Percentiles rank a stretch among this genome's conserved stretches.
Evolutionary conservation across 2,797 vertebrate species (phyloP).

Genomic region (Hyperoplus lanceolatus): DNA sequence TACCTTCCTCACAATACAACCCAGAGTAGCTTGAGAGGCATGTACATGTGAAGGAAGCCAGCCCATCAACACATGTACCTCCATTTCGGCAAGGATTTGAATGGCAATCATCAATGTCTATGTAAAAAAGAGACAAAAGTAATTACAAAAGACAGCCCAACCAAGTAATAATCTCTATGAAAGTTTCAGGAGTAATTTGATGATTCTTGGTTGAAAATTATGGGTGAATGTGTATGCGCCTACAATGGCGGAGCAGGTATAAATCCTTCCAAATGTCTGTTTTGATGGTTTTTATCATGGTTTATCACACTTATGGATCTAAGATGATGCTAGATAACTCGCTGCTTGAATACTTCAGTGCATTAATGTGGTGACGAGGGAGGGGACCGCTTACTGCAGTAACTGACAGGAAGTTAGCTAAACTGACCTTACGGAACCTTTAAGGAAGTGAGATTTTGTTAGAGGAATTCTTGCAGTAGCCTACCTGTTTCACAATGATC

Average conservation of each 20-base stretch:
- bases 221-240: too few relatives aligned
- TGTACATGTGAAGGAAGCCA: constrained; percentile 91
- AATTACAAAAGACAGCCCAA: constrained; percentile 2
- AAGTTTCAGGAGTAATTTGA: neutral
- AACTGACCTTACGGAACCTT: too few relatives aligned
- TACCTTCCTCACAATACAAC: constrained; percentile 94
- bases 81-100: constrained; percentile 96
- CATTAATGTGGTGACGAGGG: too few relatives aligned
- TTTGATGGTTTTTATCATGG: too few relatives aligned
- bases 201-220: neutral
- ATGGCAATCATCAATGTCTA: constrained; percentile 97
- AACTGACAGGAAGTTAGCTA: too few relatives aligned
- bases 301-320: too few relatives aligned
- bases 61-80: constrained; percentile 92
- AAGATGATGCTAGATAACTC: too few relatives aligned
- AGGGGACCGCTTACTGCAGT: too few relatives aligned
- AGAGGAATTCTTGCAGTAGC: neutral
- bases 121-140: constrained; percentile 37
- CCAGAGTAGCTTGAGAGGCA: constrained; percentile 96
- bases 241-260: too few relatives aligned
- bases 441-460: neutral
- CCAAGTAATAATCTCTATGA: neutral
- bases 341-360: too few relatives aligned
- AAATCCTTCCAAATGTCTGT: too few relatives aligned
- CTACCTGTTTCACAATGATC: constrained; percentile 95